Percentiles rank a stretch among this genome's conserved stretches.
These are phyloP conservation scores for Epirrhoe tristata DNA, from an alignment of 2,888 invertebrate species.

Conservation along the genomic window DNA sequence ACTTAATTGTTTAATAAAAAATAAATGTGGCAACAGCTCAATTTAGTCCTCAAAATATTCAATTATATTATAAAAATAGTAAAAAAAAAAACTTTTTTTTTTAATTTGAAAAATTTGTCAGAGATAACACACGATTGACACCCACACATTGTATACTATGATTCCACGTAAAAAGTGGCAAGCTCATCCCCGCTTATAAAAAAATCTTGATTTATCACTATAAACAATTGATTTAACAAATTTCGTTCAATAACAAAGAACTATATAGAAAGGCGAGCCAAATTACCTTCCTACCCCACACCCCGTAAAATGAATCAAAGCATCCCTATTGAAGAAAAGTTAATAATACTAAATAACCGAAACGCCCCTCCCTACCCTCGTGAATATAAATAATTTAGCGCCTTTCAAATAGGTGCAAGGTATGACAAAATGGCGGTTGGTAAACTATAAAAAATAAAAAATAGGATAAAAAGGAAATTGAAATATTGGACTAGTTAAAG, in stretches of 20 bases:
- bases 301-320: constrained; percentile 41
- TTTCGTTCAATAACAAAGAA: constrained; percentile 12
- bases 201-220: background rate
- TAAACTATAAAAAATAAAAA: constrained; percentile 1
- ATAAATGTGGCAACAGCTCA: too few species aligned
- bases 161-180: too few species aligned
- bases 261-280: constrained; percentile 12
- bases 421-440: constrained; percentile 45
- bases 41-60: too few species aligned
- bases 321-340: constrained; percentile 40
- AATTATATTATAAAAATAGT: too few species aligned
- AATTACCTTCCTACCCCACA: constrained; percentile 35
- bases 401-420: constrained; percentile 46
- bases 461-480: too few species aligned
- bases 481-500: too few species aligned
- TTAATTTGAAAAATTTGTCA: too few species aligned
- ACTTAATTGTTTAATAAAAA: too few species aligned
- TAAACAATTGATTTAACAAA: background rate
- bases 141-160: too few species aligned
- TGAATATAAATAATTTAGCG: constrained; percentile 77
- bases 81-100: too few species aligned
- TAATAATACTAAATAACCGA: constrained; percentile 60
- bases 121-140: too few species aligned
- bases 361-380: constrained; percentile 56
- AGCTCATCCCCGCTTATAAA: too few species aligned